phyloP scores from a whole-genome alignment of 2,797 vertebrate species.

The Simalia tracyae region DNA sequence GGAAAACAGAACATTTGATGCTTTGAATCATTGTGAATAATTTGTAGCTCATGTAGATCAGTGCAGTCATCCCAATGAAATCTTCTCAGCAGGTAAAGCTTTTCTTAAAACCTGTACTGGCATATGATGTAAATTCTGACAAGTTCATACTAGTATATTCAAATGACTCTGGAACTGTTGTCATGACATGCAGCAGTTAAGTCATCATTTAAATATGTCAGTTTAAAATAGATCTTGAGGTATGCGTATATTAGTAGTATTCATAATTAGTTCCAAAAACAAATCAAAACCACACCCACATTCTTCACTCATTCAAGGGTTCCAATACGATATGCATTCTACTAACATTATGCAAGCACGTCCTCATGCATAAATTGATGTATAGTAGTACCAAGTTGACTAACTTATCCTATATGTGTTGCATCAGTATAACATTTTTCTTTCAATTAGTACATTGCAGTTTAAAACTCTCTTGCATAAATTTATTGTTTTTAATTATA shows the following conservation, averaged over 20 bases:
- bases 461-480: too few species aligned
- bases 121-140: background rate
- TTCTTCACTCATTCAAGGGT: background rate
- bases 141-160: background rate
- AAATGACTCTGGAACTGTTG: background rate
- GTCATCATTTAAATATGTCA: background rate
- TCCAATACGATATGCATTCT: background rate
- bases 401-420: background rate
- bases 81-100: background rate
- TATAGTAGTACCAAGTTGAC: background rate
- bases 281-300: background rate
- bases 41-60: background rate
- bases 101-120: background rate
- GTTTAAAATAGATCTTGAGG: background rate
- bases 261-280: background rate
- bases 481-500: background rate
- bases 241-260: background rate
- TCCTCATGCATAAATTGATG: too few species aligned
- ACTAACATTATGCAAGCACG: too few species aligned
- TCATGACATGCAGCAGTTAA: background rate
- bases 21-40: background rate
- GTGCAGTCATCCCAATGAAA: background rate
- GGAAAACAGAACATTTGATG: background rate
- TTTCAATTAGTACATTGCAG: too few species aligned
- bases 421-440: background rate